Conservation (phyloP, 2,888 invertebrate species). For the Selenia dentaria region DNA sequence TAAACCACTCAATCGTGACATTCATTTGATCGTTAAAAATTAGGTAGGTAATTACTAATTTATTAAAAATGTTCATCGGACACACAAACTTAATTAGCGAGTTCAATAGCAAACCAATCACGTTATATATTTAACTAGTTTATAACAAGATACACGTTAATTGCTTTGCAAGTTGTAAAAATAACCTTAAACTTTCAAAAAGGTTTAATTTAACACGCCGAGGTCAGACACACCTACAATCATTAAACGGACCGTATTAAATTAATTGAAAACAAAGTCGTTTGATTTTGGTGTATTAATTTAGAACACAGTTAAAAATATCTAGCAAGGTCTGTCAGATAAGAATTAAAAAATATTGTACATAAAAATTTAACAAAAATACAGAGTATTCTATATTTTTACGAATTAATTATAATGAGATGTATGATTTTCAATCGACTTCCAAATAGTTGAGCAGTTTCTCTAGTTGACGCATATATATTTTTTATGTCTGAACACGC, state of each 20-base stretch:
- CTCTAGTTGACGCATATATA: too few species aligned
- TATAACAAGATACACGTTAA: constrained; percentile 13
- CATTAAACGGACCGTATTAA: constrained; percentile 26
- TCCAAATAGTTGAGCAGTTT: too few species aligned
- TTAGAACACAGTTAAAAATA: constrained; percentile 7
- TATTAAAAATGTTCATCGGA: neutral
- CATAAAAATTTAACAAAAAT: too few species aligned
- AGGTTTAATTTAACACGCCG: constrained; percentile 39
- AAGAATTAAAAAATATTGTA: too few species aligned
- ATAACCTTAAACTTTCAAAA: constrained; percentile 50
- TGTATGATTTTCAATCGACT: too few species aligned
- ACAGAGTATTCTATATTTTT: too few species aligned
- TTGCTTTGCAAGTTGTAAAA: constrained; percentile 32
- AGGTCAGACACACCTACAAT: constrained; percentile 45
- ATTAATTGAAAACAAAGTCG: constrained; percentile 27
- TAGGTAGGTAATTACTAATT: too few species aligned
- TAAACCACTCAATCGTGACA: too few species aligned
- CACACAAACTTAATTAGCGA: constrained; percentile 4
- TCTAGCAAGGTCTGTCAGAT: constrained; percentile 6
- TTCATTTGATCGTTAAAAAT: too few species aligned
- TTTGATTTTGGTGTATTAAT: constrained; percentile 3
- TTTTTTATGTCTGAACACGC: too few species aligned
- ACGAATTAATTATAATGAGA: too few species aligned
- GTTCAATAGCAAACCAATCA: constrained; percentile 17
- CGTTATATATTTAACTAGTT: constrained; percentile 15